Conservation (phyloP, 92 coral and sea anemone species). For the Paragorgia papillata region DNA sequence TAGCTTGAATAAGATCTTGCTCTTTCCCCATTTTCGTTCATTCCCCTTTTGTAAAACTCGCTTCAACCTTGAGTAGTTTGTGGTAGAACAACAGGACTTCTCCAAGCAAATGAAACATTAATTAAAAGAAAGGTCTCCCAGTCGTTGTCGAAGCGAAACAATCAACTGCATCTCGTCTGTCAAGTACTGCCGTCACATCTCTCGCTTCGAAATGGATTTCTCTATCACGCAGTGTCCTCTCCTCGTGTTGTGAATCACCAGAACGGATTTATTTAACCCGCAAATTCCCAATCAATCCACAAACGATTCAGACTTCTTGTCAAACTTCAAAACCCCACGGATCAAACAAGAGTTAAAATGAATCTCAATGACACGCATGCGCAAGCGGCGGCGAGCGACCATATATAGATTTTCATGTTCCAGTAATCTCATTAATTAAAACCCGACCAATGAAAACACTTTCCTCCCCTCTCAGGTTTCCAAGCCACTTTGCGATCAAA, state of each 20-base stretch:
- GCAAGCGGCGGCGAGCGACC: no score
- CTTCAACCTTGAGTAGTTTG: background rate
- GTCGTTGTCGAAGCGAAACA: background rate
- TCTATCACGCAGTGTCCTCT: background rate
- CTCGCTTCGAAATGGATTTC: background rate
- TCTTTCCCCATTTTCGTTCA: slow-evolving; percentile 81
- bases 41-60: slow-evolving; percentile 22
- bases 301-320: no score
- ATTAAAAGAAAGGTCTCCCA: background rate
- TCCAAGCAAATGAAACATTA: background rate
- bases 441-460: no score
- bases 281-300: background rate
- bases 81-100: background rate
- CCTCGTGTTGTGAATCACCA: background rate
- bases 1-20: slow-evolving; percentile 89
- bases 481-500: no score
- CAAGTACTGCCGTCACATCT: background rate
- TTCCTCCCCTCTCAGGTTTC: no score
- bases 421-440: no score
- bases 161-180: slow-evolving; percentile 12
- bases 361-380: no score
- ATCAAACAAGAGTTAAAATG: no score
- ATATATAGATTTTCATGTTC: no score
- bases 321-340: no score
- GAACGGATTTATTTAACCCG: background rate